These are phyloP conservation scores for Halichoerus grypus DNA, from an alignment of 2,113 vertebrate species.

Conservation along the genomic window DNA sequence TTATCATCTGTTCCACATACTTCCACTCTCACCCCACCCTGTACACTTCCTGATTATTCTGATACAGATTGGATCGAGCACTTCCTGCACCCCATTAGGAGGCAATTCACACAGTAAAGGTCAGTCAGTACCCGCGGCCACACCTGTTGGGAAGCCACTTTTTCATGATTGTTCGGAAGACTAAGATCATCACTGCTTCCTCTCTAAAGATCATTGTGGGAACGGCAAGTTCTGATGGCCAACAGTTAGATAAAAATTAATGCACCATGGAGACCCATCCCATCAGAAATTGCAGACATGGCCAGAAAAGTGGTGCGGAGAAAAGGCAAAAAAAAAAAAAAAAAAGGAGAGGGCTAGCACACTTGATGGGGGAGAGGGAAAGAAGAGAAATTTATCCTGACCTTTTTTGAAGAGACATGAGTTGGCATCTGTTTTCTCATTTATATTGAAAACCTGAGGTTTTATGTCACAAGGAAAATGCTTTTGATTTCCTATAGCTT, in stretches of 20 bases:
- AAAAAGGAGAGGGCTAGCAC: not conserved
- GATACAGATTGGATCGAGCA: not conserved
- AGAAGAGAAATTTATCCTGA: constrained; percentile 6
- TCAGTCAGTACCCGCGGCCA: not conserved
- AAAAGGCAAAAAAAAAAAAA: constrained; percentile 20
- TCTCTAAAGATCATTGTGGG: constrained; percentile 40
- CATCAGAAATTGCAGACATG: not conserved
- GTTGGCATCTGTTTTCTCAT: constrained; percentile 69
- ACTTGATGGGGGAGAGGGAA: constrained; percentile 13
- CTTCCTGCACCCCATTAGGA: constrained; percentile 44
- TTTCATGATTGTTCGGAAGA: constrained; percentile 36
- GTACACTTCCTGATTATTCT: constrained; percentile 57
- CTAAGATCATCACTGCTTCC: constrained; percentile 55
- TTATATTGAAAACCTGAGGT: constrained; percentile 35
- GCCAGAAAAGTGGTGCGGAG: not conserved
- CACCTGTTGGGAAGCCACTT: constrained; percentile 53
- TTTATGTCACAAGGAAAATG: constrained; percentile 67
- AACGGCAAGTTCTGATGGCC: constrained; percentile 45
- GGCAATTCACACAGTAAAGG: not conserved
- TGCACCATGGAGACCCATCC: not conserved
- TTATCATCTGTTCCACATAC: not conserved
- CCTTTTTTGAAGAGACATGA: constrained; percentile 52
- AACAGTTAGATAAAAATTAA: constrained; percentile 62
- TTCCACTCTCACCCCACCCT: constrained; percentile 40
- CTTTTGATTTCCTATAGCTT: constrained; percentile 64